Evolutionary conservation across 2,113 vertebrate species (phyloP), one percentile per base, ranked within the genome.

Genomic region (Sitta europaea): DNA sequence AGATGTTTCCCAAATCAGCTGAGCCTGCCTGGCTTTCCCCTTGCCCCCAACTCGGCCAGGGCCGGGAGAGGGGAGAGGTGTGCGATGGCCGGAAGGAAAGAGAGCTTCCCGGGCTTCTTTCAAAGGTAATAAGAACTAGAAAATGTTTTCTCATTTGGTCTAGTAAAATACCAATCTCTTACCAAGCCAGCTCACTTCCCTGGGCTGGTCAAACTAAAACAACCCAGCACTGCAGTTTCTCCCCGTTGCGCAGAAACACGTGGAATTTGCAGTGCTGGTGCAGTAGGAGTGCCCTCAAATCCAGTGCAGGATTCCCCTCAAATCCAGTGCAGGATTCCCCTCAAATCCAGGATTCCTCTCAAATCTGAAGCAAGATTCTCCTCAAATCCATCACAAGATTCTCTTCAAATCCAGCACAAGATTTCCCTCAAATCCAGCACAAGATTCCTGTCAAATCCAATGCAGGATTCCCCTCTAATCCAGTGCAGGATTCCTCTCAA

Each of bases 221-320:
- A n/a, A n/a, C n/a, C 50, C 36, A 43, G 31, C 0, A 0, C 66
- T 53, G 79, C 0, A 0, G 2, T 77, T 74, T 84, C 73, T 86
- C 22, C 33, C 51, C 0, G 0, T 72, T 68, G 47, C 50, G 36
- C 0, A 3, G 45, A 48, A 84, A 19, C 5, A 5, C 2, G 0
- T 6, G 27, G 15, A 17, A 33, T 88, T n/a, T 63, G 24, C 42
- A 51, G 33, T 5, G 48, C 53, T 59, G 58, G 13, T 38, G 63
- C 27, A 86, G 38, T 8, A 73, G 29, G 6, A 20, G 59, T 81
- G 1, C 12, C 0, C 10, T 48, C 6, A 43, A 61, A 61, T 25
- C 17, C 16, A 54, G 4, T 1, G 1, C 9, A 28, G 1, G 6
- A n/a, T 63, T 38, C 3, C 5, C n/a, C n/a, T n/a, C n/a, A n/a